Conservation (phyloP, 1,140 invertebrate genomes). For the Meloidogyne chitwoodi region DNA sequence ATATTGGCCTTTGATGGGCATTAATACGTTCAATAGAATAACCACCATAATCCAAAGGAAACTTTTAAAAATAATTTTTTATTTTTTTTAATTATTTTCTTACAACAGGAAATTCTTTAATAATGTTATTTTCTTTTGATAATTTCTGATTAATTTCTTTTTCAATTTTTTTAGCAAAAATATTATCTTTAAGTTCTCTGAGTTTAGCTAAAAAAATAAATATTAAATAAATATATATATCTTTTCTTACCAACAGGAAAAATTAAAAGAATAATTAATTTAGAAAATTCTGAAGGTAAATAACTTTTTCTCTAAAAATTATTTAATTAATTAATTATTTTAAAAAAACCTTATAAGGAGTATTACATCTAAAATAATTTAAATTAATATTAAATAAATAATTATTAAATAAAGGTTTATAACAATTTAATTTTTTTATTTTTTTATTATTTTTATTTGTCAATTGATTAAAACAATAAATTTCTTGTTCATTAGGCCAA, state of each 20-base stretch:
- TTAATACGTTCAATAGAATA: conserved; percentile 3
- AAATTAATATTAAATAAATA: conserved; percentile 1
- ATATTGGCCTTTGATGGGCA: conserved; percentile 1
- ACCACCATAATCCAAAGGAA: conserved; percentile 14
- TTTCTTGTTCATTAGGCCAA: conserved; percentile 22
- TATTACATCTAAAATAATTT: conserved; percentile 24
- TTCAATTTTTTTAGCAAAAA: conserved; percentile 2
- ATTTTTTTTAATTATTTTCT: background rate
- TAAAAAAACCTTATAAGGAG: conserved; percentile 9
- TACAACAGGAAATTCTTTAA: background rate
- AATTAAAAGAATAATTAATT: conserved; percentile 14
- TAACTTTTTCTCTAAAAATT: conserved; percentile 19
- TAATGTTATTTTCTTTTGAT: background rate
- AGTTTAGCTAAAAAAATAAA: conserved; percentile 16
- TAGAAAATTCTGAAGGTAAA: background rate
- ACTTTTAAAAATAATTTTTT: background rate
- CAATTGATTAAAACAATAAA: conserved; percentile 19
- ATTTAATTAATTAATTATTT: background rate
- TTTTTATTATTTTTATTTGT: background rate
- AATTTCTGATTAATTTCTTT: background rate
- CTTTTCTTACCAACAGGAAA: conserved; percentile 2
- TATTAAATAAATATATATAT: background rate
- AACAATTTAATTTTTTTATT: conserved; percentile 1
- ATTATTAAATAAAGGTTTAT: background rate
- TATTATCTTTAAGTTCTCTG: background rate